Conservation (phyloP, 2,797 vertebrate species). For the Coregonus sp. region DNA sequence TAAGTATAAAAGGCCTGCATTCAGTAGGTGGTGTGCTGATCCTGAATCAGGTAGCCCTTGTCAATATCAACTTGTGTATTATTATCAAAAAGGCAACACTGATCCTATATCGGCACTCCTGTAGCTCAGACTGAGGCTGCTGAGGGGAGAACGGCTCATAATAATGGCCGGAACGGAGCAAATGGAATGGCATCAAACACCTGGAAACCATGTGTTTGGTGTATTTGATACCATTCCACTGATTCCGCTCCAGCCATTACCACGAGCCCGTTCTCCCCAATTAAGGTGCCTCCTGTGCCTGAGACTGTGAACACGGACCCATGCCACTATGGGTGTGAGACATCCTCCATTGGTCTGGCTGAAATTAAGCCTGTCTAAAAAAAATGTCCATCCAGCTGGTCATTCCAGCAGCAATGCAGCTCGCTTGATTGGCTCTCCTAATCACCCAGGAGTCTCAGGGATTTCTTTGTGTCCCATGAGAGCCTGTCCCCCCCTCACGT, state of each 20-base stretch:
- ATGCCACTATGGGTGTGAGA: background rate
- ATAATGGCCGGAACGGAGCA: too few relatives aligned
- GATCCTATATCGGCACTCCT: background rate
- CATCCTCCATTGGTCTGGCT: background rate
- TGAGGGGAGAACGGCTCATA: too few relatives aligned
- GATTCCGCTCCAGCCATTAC: too few relatives aligned
- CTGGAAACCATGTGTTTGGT: too few relatives aligned
- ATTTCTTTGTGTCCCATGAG: slow-evolving; percentile 37
- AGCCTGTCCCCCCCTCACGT: slow-evolving; percentile 45
- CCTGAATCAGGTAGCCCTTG: background rate
- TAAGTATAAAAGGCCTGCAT: background rate
- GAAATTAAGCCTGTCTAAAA: slow-evolving; percentile 23
- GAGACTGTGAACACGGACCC: background rate
- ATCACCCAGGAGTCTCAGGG: slow-evolving; percentile 47
- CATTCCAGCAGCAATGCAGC: slow-evolving; percentile 11
- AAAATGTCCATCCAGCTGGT: slow-evolving; percentile 23
- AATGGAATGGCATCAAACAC: too few relatives aligned
- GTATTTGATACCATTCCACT: too few relatives aligned
- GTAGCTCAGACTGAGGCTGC: background rate
- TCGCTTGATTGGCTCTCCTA: slow-evolving; percentile 46
- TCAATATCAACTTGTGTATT: background rate
- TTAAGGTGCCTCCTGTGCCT: too few relatives aligned
- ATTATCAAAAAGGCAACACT: too few relatives aligned
- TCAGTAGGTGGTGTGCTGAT: background rate
- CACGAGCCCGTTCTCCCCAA: too few relatives aligned